These are phyloP conservation scores for Eufriesea mexicana DNA, from an alignment of 1,140 invertebrate genomes.

Conservation along the genomic window DNA sequence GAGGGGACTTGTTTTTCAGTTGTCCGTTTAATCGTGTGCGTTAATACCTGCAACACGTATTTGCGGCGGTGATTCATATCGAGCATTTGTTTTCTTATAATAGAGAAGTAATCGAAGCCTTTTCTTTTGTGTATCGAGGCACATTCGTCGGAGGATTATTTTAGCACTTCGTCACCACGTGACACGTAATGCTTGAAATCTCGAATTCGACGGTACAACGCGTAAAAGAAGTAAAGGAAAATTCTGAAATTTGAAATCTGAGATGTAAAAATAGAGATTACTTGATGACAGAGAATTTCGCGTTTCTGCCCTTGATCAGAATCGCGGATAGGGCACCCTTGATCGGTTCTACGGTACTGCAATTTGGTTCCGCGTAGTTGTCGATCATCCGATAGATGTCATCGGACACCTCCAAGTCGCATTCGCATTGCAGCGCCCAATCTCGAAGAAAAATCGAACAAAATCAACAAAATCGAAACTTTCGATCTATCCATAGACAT, in stretches of 20 bases:
- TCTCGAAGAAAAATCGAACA: neutral
- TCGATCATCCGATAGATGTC: neutral
- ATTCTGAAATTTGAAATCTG: too few relatives aligned
- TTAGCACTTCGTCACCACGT: neutral
- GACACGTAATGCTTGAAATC: neutral
- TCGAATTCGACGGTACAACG: neutral
- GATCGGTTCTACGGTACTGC: neutral
- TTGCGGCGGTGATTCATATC: constrained; percentile 1
- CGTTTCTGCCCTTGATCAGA: constrained; percentile 10
- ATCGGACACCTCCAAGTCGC: neutral
- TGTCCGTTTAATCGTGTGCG: neutral
- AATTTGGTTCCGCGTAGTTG: neutral
- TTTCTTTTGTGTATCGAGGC: neutral
- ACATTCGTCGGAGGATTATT: neutral
- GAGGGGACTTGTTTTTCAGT: neutral
- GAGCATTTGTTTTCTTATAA: neutral
- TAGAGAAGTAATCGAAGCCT: neutral
- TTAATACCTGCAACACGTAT: constrained; percentile 8
- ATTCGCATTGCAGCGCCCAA: constrained; percentile 7
- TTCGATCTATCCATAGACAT: too few relatives aligned
- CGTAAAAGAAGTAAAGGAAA: neutral
- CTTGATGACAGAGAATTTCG: constrained; percentile 7
- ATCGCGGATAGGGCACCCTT: neutral
- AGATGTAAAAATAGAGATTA: neutral
- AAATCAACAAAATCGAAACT: neutral